Evolutionary conservation across 2,113 vertebrate genomes (phyloP).

Genomic region (Tetrao urogallus): DNA sequence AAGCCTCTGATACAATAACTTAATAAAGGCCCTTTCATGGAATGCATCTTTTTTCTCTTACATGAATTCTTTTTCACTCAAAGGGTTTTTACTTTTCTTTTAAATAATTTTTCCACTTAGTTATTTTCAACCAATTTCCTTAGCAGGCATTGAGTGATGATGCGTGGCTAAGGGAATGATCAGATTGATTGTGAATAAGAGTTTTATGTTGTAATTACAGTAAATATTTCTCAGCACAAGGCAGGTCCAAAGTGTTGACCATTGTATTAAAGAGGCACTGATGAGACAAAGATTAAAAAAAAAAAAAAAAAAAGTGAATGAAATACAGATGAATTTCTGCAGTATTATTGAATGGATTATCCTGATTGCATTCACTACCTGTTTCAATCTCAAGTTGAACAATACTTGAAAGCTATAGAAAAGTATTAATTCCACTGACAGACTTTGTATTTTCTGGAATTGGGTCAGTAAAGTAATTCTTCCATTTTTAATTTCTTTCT

Average conservation of each 20-base stretch:
- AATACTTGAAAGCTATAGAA: slow-evolving; percentile 2
- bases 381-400: slow-evolving; percentile 24
- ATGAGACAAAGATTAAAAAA: background rate
- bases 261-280: background rate
- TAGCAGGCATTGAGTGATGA: slow-evolving; percentile 1
- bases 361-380: slow-evolving; percentile 30
- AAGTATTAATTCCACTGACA: slow-evolving; percentile 47
- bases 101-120: slow-evolving; percentile 1
- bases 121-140: slow-evolving; percentile 42
- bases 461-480: background rate
- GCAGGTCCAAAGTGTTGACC: background rate
- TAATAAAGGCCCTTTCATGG: background rate
- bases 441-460: background rate
- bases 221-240: slow-evolving; percentile 6
- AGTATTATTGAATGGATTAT: slow-evolving; percentile 43
- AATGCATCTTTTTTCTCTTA: background rate
- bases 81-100: background rate
- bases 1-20: background rate
- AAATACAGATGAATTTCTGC: slow-evolving; percentile 45
- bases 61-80: background rate
- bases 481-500: background rate
- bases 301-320: background rate
- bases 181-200: background rate
- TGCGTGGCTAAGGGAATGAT: background rate
- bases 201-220: background rate